Base-by-base conservation (phyloP, 2,113 vertebrate species). In the Neotoma lepida region DNA sequence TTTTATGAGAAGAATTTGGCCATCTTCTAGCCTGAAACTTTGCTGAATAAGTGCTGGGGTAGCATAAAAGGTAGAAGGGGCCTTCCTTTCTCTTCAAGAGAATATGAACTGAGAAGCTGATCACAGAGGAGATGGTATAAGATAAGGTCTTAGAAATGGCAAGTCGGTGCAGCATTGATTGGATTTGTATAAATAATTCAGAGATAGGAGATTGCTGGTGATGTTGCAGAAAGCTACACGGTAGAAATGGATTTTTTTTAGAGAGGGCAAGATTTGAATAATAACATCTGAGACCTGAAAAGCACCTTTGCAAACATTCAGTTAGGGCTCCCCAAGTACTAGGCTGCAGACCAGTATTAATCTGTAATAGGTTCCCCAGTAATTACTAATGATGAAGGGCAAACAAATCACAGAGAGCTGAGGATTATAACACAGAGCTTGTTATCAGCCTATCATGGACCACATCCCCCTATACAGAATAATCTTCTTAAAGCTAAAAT, bases 141-240 rank as follows among this genome's bases (percentile, higher is more conserved):
- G 77, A 39, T 49, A 66, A 22, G 76, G 74, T 61, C 80, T 88
- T 61, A 92, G 88, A 58, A 61, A 90, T 41, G 22, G 90, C 22
- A 35, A 77, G 81, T 58, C 13, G 51, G 6, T 61, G 35, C 6
- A 26, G 6, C 76, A 86, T 66, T 56, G 64, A 93, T 77, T 86
- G 8, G 33, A 71, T 81, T 89, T 86, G 68, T 91, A 39, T 74
- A 95, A 94, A 86, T 89, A 94, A 93, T 82, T 88, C 58, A 89
- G 39, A 91, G 20, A 93, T 46, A 20, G 86, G 22, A 86, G 35
- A 66, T 71, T 39, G 9, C 44, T 56, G 13, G 51, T 39, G 54
- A 12, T 58, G 49, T 33, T 73, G 9, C n/a, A 91, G 46, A 77
- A 81, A 73, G 4, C 10, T 71, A 3, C 1, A 1, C 4, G 30